phyloP scores from a whole-genome alignment of 1,140 invertebrate species.

The Rhynchophorus ferrugineus region DNA sequence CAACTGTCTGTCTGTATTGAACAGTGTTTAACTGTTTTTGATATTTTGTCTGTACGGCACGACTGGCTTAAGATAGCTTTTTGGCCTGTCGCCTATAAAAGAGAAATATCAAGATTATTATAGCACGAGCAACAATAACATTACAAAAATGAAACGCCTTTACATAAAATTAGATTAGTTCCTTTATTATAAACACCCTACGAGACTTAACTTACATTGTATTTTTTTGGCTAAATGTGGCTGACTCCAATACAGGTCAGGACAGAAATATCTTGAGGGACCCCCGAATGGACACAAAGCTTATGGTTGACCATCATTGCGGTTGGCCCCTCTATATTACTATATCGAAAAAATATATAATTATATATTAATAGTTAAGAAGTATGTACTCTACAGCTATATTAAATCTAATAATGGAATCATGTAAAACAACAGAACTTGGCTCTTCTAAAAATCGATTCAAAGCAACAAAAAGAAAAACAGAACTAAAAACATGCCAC shows the following conservation, averaged over 20 bases:
- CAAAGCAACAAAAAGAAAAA: too few species aligned
- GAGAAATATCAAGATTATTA: slow-evolving; percentile 20
- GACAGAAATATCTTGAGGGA: slow-evolving; percentile 14
- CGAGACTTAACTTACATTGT: slow-evolving; percentile 17
- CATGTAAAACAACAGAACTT: too few species aligned
- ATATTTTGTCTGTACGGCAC: slow-evolving; percentile 3
- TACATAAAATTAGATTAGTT: neutral
- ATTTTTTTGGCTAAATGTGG: slow-evolving; percentile 8
- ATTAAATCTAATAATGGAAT: too few species aligned
- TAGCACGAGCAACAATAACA: neutral
- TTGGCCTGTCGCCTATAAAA: slow-evolving; percentile 25
- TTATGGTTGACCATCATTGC: slow-evolving; percentile 7
- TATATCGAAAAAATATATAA: slow-evolving; percentile 18
- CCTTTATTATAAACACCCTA: slow-evolving; percentile 17
- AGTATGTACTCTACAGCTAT: neutral
- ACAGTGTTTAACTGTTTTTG: slow-evolving; percentile 7
- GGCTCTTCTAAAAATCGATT: too few species aligned
- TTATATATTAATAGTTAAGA: slow-evolving; percentile 4
- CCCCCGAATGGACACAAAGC: slow-evolving; percentile 1
- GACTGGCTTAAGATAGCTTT: slow-evolving; percentile 15
- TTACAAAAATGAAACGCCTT: slow-evolving; percentile 13
- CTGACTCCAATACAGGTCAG: slow-evolving; percentile 19
- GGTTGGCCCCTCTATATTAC: slow-evolving; percentile 15
- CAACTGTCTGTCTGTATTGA: slow-evolving; percentile 3
- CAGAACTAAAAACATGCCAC: too few species aligned